These are phyloP conservation scores for Leptarthrus brevirostris DNA, from an alignment of 2,888 invertebrate species.

Conservation along the genomic window DNA sequence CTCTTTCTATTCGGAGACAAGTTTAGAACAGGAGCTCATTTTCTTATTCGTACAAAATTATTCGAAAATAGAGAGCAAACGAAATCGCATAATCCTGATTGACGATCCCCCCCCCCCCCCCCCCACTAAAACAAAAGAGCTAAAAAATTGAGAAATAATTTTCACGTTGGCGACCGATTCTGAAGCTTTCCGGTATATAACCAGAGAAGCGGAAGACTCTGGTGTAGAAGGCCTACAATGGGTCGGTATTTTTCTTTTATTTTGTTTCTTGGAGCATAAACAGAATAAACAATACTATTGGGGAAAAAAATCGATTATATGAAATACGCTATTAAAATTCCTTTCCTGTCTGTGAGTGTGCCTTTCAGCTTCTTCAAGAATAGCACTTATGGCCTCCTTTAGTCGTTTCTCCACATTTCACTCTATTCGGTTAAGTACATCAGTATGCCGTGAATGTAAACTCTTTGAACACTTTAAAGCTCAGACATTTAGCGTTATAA, in stretches of 20 bases:
- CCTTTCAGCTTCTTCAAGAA: too few relatives aligned
- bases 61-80: conserved; percentile 17
- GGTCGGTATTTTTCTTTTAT: too few relatives aligned
- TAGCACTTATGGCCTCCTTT: too few relatives aligned
- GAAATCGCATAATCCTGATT: conserved; percentile 20
- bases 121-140: conserved; percentile 2
- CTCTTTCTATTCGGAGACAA: not conserved
- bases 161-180: not conserved
- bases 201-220: too few relatives aligned
- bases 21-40: not conserved
- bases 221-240: too few relatives aligned
- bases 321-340: too few relatives aligned
- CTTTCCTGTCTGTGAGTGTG: too few relatives aligned
- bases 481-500: conserved; percentile 15
- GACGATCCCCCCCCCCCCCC: not conserved
- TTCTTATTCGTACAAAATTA: conserved; percentile 13
- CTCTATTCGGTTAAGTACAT: not conserved
- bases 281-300: too few relatives aligned
- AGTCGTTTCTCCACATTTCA: too few relatives aligned
- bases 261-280: too few relatives aligned
- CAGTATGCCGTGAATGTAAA: conserved; percentile 22
- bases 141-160: not conserved
- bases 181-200: too few relatives aligned
- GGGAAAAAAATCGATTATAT: too few relatives aligned
- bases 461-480: conserved; percentile 32